Evolutionary conservation across 2,113 vertebrate species (phyloP).

Genomic region (Dolichallabes microphthalmus): DNA sequence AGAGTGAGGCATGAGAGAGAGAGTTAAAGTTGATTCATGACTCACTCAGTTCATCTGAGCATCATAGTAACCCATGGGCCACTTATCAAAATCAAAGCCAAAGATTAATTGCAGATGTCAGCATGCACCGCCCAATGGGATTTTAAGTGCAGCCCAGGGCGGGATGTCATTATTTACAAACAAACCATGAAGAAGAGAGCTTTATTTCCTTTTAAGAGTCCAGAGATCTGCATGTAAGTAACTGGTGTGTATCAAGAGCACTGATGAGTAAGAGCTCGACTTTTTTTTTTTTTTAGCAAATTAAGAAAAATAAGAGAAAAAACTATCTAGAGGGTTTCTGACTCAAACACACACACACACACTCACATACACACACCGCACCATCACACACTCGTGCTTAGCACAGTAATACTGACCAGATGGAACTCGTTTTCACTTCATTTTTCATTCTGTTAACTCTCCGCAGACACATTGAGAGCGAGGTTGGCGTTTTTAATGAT

Average conservation of each 20-base stretch:
- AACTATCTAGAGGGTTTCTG: neutral
- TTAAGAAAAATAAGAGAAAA: constrained; percentile 7
- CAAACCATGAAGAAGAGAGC: neutral
- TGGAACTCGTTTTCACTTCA: constrained; percentile 28
- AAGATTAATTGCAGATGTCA: constrained; percentile 27
- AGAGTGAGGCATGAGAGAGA: constrained; percentile 5
- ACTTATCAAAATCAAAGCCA: constrained; percentile 20
- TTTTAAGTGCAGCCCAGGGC: constrained; percentile 10
- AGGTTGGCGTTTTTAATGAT: neutral
- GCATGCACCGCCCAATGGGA: neutral
- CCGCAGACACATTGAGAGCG: neutral
- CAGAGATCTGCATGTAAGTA: neutral
- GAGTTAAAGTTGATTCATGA: constrained; percentile 14
- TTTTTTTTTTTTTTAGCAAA: neutral
- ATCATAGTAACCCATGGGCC: constrained; percentile 20
- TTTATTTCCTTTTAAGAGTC: constrained; percentile 8
- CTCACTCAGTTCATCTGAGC: constrained; percentile 16
- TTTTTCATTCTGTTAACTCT: constrained; percentile 22
- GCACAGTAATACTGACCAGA: constrained; percentile 23
- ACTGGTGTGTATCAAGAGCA: neutral
- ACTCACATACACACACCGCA: neutral
- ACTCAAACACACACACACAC: neutral
- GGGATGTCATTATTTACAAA: constrained; percentile 18
- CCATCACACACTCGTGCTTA: neutral
- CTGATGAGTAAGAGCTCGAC: neutral